phyloP scores from a whole-genome alignment of 2,113 vertebrate species.

The Bagarius yarrelli region DNA sequence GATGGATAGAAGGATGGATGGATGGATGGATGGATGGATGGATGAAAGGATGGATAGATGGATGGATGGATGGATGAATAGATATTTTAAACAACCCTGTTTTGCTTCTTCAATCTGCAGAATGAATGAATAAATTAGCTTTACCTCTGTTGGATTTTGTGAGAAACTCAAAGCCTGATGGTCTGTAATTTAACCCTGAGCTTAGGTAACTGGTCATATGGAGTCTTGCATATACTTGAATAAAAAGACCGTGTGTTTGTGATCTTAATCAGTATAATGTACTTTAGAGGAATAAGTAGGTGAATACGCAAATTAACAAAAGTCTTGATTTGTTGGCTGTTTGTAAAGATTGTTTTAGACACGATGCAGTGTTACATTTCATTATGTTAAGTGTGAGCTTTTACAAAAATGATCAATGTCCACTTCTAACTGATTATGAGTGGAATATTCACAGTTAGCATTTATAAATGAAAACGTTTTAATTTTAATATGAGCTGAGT shows the following conservation, averaged over 20 bases:
- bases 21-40: too few relatives aligned
- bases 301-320: background rate
- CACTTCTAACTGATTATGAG: background rate
- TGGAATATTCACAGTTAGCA: background rate
- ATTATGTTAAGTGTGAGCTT: background rate
- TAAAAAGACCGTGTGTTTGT: background rate
- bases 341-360: background rate
- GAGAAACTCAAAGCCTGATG: too few relatives aligned
- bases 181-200: too few relatives aligned
- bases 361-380: background rate
- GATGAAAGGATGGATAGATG: too few relatives aligned
- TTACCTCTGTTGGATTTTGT: too few relatives aligned
- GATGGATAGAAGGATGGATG: too few relatives aligned
- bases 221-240: too few relatives aligned
- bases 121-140: too few relatives aligned
- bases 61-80: too few relatives aligned
- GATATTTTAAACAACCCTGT: too few relatives aligned
- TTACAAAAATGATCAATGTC: background rate
- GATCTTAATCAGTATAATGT: background rate
- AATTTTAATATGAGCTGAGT: background rate
- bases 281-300: background rate
- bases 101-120: too few relatives aligned
- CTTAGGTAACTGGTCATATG: too few relatives aligned
- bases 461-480: background rate
- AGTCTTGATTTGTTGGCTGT: background rate